Percentiles rank a stretch among this genome's conserved stretches.
These are phyloP conservation scores for Nematostella vectensis DNA, from an alignment of 92 coral and sea anemone species.

Conservation along the genomic window DNA sequence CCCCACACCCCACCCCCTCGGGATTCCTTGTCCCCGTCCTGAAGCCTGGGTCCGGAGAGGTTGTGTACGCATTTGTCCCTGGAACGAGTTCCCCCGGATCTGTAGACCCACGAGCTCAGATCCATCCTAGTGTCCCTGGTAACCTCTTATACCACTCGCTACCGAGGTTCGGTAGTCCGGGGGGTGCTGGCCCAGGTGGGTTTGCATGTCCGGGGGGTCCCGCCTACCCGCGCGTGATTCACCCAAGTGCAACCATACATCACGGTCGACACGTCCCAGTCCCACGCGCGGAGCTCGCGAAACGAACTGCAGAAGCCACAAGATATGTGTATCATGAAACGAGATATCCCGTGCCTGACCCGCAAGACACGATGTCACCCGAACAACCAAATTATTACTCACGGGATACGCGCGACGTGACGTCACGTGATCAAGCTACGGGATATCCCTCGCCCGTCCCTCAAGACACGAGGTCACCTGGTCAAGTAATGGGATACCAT, in stretches of 20 bases:
- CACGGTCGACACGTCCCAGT: conserved; percentile 16
- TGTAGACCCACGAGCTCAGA: conserved; percentile 3
- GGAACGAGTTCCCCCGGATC: conserved; percentile 3
- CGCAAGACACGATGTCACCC: not conserved
- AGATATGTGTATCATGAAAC: not conserved
- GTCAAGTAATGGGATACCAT: not conserved
- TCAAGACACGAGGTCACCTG: not conserved
- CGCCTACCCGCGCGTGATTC: conserved; percentile 2
- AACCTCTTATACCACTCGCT: not conserved
- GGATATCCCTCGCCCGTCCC: not conserved
- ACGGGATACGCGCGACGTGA: not conserved
- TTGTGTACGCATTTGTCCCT: conserved; percentile 51
- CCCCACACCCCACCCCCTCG: conserved; percentile 24
- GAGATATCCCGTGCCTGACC: not conserved
- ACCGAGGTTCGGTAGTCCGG: too few species aligned
- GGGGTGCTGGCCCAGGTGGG: not conserved
- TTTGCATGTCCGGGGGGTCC: not conserved
- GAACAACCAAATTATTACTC: too few species aligned
- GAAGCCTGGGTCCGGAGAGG: conserved; percentile 38
- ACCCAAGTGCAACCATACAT: conserved; percentile 22
- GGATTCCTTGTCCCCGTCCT: conserved; percentile 60
- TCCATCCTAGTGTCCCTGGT: conserved; percentile 3
- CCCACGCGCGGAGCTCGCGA: conserved; percentile 5
- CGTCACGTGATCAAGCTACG: not conserved
- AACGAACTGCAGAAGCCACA: conserved; percentile 2